These are phyloP conservation scores for Xiphorhynchus erythropygius DNA, from an alignment of 2,797 vertebrate species.

Conservation along the genomic window DNA sequence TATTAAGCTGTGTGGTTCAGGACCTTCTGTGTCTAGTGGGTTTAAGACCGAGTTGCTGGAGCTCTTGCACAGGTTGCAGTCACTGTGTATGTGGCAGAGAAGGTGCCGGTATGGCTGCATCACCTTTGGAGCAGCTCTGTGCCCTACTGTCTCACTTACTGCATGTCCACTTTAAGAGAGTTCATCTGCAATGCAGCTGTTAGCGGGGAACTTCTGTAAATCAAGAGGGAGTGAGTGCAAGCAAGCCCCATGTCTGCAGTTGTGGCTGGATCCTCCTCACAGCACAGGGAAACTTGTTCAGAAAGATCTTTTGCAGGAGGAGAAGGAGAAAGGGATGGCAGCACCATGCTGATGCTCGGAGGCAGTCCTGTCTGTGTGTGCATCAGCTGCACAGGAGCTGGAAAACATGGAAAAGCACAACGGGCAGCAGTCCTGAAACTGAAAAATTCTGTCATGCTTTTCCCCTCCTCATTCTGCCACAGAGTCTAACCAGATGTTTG, in stretches of 20 bases:
- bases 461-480: background rate
- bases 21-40: background rate
- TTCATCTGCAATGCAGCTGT: slow-evolving; percentile 80
- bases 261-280: background rate
- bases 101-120: background rate
- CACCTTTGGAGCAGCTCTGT: background rate
- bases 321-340: background rate
- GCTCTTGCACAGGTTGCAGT: background rate
- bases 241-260: slow-evolving; percentile 16
- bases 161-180: slow-evolving; percentile 73
- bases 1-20: background rate
- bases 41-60: background rate
- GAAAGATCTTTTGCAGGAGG: background rate
- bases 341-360: background rate
- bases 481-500: background rate
- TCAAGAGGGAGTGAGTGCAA: slow-evolving; percentile 48
- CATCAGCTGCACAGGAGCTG: background rate
- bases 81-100: background rate
- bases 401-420: background rate
- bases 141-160: slow-evolving; percentile 12
- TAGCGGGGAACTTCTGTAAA: slow-evolving; percentile 70
- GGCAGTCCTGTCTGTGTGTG: background rate
- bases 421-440: background rate
- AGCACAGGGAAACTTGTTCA: background rate
- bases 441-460: slow-evolving; percentile 28